A percentile compares a stretch with the other conserved stretches of the same genome.
These are phyloP conservation scores for Dryococelus australis DNA, from an alignment of 2,888 invertebrate genomes.

Conservation along the genomic window DNA sequence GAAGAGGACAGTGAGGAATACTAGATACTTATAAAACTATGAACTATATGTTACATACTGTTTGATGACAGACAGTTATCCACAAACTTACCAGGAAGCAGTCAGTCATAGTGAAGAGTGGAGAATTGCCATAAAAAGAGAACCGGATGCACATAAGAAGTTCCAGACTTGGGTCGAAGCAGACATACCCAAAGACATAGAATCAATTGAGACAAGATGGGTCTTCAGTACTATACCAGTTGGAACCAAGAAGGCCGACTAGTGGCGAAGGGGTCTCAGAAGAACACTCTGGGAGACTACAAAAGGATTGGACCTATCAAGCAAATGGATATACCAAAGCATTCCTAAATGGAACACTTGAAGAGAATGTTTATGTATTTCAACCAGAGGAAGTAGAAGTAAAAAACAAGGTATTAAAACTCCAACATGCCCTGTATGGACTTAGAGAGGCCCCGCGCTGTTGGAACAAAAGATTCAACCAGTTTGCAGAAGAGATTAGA, in stretches of 20 bases:
- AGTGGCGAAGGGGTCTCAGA: not conserved
- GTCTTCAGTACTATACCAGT: not conserved
- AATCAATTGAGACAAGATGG: not conserved
- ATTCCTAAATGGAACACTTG: conserved; percentile 4
- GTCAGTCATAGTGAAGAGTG: not conserved
- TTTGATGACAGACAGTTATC: not conserved
- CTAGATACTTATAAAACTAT: not conserved
- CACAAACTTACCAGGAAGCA: not conserved
- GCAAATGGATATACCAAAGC: not conserved
- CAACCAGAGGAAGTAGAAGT: not conserved
- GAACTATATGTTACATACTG: not conserved
- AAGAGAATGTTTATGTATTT: not conserved
- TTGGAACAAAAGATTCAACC: not conserved
- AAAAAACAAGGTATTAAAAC: not conserved
- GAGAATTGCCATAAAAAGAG: not conserved
- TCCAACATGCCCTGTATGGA: conserved; percentile 1
- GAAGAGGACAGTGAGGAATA: not conserved
- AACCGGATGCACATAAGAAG: not conserved
- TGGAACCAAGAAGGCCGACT: not conserved
- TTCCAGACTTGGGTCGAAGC: not conserved
- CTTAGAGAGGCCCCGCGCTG: not conserved
- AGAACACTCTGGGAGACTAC: not conserved
- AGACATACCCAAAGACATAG: not conserved
- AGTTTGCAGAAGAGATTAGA: not conserved
- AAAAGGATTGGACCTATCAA: not conserved